phyloP scores from a whole-genome alignment of 1,140 invertebrate genomes.

The Brachionus manjavacas region DNA sequence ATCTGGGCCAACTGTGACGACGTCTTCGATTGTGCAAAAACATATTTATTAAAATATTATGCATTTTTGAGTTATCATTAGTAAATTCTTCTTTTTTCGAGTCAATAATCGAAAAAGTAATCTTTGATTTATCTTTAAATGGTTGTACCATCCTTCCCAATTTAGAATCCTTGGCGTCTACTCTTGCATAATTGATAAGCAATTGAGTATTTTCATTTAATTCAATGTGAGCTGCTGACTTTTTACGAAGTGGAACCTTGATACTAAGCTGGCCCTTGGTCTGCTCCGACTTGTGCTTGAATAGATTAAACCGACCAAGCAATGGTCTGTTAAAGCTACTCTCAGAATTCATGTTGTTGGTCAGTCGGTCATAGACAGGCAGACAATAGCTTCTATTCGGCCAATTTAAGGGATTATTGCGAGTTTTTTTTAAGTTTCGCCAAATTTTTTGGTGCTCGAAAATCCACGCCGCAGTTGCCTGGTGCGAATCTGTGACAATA shows the following conservation, averaged over 20 bases:
- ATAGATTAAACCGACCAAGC: neutral
- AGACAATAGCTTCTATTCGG: neutral
- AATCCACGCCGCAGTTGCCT: conserved; percentile 1
- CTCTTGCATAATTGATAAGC: conserved; percentile 1
- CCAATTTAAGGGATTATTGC: neutral
- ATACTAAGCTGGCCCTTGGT: neutral
- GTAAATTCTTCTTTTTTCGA: neutral
- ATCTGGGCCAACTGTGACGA: conserved; percentile 17
- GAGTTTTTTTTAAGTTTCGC: neutral
- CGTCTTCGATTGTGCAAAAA: neutral
- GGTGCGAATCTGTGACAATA: neutral
- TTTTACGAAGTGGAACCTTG: neutral
- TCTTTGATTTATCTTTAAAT: neutral
- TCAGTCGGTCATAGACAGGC: neutral
- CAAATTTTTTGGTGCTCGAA: conserved; percentile 16
- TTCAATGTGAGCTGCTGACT: neutral
- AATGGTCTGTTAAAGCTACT: neutral
- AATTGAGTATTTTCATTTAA: neutral
- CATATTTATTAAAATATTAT: conserved; percentile 15
- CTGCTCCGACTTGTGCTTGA: neutral
- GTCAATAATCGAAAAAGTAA: neutral
- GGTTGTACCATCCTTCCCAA: neutral
- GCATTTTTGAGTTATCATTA: neutral
- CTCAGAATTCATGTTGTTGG: neutral
- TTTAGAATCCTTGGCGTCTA: neutral